These are phyloP conservation scores for Leptarthrus brevirostris DNA, from an alignment of 2,888 invertebrate genomes.

Conservation along the genomic window DNA sequence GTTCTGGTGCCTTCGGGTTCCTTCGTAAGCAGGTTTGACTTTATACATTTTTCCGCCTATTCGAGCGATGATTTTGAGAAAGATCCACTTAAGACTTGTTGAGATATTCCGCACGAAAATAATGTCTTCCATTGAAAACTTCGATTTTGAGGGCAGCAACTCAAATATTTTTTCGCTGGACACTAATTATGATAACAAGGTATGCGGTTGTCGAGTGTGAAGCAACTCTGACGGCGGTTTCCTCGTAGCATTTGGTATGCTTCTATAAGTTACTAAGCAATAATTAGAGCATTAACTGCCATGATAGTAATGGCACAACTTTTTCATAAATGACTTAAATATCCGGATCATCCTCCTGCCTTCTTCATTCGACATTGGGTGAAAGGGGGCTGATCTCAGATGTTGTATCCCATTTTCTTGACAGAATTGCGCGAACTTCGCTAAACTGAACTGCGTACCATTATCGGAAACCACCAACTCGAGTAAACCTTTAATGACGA, in stretches of 20 bases:
- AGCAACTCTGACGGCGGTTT: not conserved
- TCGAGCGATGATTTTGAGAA: not conserved
- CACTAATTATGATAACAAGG: not conserved
- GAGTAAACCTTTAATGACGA: too few relatives aligned
- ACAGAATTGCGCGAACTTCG: too few relatives aligned
- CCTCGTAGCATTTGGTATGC: not conserved
- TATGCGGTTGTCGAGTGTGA: not conserved
- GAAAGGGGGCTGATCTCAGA: too few relatives aligned
- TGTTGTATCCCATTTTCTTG: too few relatives aligned
- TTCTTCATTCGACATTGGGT: too few relatives aligned
- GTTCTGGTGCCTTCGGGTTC: not conserved
- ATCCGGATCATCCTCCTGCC: conserved; percentile 51
- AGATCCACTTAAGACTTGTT: not conserved
- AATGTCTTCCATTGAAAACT: not conserved
- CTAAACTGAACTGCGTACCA: too few relatives aligned
- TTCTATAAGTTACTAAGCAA: not conserved
- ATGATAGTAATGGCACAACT: not conserved
- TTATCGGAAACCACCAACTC: too few relatives aligned
- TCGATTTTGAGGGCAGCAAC: not conserved
- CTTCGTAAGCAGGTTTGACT: not conserved
- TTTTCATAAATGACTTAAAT: not conserved
- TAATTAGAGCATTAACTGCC: not conserved
- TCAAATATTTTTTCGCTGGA: not conserved
- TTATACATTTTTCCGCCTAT: not conserved
- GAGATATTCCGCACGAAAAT: not conserved